phyloP scores from a whole-genome alignment of 1,140 invertebrate genomes.

The Pentalonia nigronervosa region DNA sequence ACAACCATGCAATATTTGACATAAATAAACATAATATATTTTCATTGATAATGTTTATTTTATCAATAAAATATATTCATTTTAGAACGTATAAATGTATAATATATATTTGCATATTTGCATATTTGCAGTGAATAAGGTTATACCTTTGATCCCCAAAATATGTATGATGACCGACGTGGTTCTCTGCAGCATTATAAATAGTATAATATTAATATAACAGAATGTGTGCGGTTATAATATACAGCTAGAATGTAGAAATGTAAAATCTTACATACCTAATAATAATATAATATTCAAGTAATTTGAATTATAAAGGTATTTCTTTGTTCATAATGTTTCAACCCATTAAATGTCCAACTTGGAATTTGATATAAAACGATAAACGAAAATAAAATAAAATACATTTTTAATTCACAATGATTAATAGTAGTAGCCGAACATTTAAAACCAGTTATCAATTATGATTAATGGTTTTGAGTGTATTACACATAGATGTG shows the following conservation, averaged over 20 bases:
- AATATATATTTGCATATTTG: too few relatives aligned
- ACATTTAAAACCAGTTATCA: not conserved
- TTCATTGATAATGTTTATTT: not conserved
- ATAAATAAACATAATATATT: not conserved
- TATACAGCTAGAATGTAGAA: not conserved
- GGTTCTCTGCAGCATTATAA: not conserved
- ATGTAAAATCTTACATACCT: not conserved
- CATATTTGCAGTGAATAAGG: not conserved
- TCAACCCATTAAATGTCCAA: not conserved
- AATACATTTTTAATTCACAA: not conserved
- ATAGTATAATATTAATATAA: not conserved
- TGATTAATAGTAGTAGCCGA: not conserved
- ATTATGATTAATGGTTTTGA: not conserved
- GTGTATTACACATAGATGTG: not conserved
- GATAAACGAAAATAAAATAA: not conserved
- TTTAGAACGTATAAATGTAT: not conserved
- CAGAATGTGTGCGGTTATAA: not conserved
- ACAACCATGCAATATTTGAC: not conserved
- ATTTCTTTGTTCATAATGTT: not conserved
- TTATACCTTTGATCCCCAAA: not conserved
- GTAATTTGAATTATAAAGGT: not conserved
- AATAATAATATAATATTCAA: too few relatives aligned
- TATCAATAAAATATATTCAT: too few relatives aligned
- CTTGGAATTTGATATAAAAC: not conserved
- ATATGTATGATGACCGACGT: not conserved